Conservation (phyloP, 2,888 invertebrate genomes). For the Pediacus dermestoides region DNA sequence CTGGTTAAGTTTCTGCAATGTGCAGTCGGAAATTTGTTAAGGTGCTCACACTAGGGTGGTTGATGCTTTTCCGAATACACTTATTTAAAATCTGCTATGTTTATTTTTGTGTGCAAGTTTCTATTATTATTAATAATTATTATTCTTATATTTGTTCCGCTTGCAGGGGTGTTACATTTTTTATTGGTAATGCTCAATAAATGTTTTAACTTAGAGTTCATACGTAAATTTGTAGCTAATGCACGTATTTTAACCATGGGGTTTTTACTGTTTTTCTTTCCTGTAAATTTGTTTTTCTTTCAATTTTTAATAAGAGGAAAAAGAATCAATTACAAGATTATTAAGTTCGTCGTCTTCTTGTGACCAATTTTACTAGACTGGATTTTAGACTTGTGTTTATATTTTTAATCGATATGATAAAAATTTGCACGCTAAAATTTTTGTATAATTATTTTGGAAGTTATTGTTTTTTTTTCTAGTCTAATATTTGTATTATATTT, state of each 20-base stretch:
- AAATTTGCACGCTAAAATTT: slow-evolving; percentile 30
- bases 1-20: too few relatives aligned
- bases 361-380: slow-evolving; percentile 21
- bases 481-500: slow-evolving; percentile 37
- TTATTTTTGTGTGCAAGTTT: slow-evolving; percentile 46
- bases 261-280: too few relatives aligned
- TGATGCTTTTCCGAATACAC: slow-evolving; percentile 27
- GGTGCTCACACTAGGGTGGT: too few relatives aligned
- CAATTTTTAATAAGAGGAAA: too few relatives aligned
- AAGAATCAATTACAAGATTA: too few relatives aligned
- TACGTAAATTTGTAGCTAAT: slow-evolving; percentile 19
- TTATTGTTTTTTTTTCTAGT: slow-evolving; percentile 36
- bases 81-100: slow-evolving; percentile 38
- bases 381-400: slow-evolving; percentile 34
- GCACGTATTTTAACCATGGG: slow-evolving; percentile 24
- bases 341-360: slow-evolving; percentile 20
- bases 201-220: slow-evolving; percentile 21
- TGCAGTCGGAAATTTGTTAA: too few relatives aligned
- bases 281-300: too few relatives aligned
- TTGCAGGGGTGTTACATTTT: slow-evolving; percentile 45
- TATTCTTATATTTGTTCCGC: slow-evolving; percentile 35
- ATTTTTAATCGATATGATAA: slow-evolving; percentile 20
- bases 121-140: slow-evolving; percentile 36
- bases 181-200: slow-evolving; percentile 26
- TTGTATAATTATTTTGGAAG: slow-evolving; percentile 6